These are phyloP conservation scores for Cheilosia grossa DNA, from an alignment of 2,888 invertebrate species.

Conservation along the genomic window DNA sequence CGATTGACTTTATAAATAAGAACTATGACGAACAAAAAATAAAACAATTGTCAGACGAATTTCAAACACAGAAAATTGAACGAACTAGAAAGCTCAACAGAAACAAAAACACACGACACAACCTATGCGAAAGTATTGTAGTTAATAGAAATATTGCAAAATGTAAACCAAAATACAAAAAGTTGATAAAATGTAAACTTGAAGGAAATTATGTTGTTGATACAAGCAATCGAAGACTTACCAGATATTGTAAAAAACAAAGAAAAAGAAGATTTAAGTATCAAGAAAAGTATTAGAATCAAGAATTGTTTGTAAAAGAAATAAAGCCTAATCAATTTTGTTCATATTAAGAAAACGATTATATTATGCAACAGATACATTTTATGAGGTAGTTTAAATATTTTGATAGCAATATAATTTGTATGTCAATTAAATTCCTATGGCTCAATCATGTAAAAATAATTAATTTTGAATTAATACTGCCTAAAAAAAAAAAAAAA, in stretches of 20 bases:
- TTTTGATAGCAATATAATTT: too few relatives aligned
- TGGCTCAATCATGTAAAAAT: neutral
- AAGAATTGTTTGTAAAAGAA: neutral
- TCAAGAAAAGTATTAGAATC: neutral
- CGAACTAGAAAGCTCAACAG: neutral
- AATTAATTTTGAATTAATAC: neutral
- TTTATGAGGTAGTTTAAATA: too few relatives aligned
- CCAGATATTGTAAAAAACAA: slow-evolving; percentile 8
- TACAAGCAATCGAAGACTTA: slow-evolving; percentile 18
- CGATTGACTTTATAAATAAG: slow-evolving; percentile 23
- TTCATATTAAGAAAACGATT: too few relatives aligned
- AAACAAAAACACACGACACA: neutral
- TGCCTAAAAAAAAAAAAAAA: too few relatives aligned
- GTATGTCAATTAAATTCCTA: too few relatives aligned
- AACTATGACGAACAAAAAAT: slow-evolving; percentile 4
- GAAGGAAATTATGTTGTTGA: slow-evolving; percentile 25
- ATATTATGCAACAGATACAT: too few relatives aligned
- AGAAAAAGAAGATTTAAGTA: slow-evolving; percentile 16
- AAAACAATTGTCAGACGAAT: neutral
- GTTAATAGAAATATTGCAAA: slow-evolving; percentile 27
- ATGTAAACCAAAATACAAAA: slow-evolving; percentile 26
- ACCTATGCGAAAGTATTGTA: slow-evolving; percentile 25
- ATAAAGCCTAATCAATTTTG: neutral
- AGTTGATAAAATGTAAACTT: slow-evolving; percentile 11
- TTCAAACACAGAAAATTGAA: neutral